Evolutionary conservation across 1,140 invertebrate species (phyloP).

Genomic region (Brachionus manjavacas): DNA sequence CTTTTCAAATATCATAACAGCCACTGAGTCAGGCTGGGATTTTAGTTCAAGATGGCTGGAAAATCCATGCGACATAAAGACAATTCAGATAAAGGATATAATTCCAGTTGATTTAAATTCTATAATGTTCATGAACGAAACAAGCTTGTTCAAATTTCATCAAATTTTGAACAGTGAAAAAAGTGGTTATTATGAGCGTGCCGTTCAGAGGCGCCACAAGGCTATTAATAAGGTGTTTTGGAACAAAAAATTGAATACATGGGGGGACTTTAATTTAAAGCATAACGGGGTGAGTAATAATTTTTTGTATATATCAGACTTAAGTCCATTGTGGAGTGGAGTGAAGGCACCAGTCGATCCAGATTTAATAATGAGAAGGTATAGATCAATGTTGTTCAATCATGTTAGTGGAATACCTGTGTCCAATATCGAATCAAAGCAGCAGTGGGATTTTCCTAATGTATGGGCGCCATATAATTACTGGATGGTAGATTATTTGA

Average conservation of each 20-base stretch:
- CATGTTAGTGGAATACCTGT: constrained; percentile 66
- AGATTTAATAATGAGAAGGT: background rate
- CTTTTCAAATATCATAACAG: constrained; percentile 76
- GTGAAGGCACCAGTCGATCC: constrained; percentile 49
- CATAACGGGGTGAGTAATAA: constrained; percentile 64
- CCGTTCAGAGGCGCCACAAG: constrained; percentile 50
- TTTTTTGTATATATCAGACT: constrained; percentile 74
- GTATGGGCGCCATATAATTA: constrained; percentile 78
- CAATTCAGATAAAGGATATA: constrained; percentile 63
- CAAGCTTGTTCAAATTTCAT: constrained; percentile 68
- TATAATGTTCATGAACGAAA: constrained; percentile 73
- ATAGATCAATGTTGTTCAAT: background rate
- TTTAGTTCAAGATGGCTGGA: constrained; percentile 83
- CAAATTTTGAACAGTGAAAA: constrained; percentile 50
- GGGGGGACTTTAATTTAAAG: constrained; percentile 78
- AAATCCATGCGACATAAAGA: constrained; percentile 48
- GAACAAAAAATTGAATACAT: constrained; percentile 71
- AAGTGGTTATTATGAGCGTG: constrained; percentile 63
- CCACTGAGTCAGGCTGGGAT: constrained; percentile 88
- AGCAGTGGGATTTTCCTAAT: constrained; percentile 92
- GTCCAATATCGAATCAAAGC: constrained; percentile 71
- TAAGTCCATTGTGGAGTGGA: constrained; percentile 74
- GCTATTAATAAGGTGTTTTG: constrained; percentile 72
- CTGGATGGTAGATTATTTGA: constrained; percentile 45
- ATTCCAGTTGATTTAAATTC: constrained; percentile 80